Evolutionary conservation across 2,888 invertebrate species (phyloP).

Genomic region (Amiota minor): DNA sequence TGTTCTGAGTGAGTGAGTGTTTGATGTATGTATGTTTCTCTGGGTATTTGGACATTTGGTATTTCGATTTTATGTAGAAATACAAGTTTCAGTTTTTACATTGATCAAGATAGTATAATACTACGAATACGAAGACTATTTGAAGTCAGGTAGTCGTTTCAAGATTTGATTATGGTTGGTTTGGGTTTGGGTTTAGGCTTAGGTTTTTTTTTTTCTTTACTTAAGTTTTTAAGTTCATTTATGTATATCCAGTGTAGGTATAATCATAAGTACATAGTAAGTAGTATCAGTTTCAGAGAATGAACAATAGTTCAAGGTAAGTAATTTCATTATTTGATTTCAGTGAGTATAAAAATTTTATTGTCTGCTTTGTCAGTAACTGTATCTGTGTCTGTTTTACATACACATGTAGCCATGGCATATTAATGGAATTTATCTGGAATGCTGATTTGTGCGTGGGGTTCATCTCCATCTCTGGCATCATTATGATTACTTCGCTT

Average conservation of each 20-base stretch:
- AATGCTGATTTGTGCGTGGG: constrained; percentile 6
- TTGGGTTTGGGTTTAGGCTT: background rate
- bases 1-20: too few species aligned
- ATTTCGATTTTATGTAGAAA: constrained; percentile 8
- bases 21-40: background rate
- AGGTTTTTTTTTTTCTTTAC: background rate
- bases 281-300: constrained; percentile 12
- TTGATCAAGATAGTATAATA: background rate
- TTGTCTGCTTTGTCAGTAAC: too few species aligned
- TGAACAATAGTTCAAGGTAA: constrained; percentile 21
- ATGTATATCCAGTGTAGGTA: background rate
- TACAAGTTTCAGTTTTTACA: background rate
- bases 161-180: background rate
- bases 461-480: too few species aligned
- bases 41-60: constrained; percentile 13
- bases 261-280: constrained; percentile 12
- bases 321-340: constrained; percentile 4
- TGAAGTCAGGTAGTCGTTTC: background rate
- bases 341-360: background rate
- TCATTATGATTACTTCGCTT: too few species aligned
- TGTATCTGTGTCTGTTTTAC: constrained; percentile 9
- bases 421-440: constrained; percentile 30
- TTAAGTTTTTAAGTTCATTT: background rate
- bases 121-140: background rate
- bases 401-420: constrained; percentile 31